These are phyloP conservation scores for Argyrosomus regius DNA, from an alignment of 2,797 vertebrate species.

Conservation along the genomic window DNA sequence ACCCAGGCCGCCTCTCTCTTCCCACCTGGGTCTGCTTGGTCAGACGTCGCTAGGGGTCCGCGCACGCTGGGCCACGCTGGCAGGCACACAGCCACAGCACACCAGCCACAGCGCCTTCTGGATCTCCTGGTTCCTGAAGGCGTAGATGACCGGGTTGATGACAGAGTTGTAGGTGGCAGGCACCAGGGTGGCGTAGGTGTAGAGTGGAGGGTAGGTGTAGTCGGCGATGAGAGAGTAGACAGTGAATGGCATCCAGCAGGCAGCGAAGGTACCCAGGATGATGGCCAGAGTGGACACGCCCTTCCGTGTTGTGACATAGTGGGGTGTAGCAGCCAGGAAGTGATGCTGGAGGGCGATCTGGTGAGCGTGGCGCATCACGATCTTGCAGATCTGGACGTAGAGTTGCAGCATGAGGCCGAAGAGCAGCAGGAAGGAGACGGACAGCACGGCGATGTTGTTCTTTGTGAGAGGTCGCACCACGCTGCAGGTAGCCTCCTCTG, in stretches of 20 bases:
- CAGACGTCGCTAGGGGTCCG: constrained; percentile 97
- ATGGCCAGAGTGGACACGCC: constrained; percentile 97
- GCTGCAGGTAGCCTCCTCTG: constrained; percentile 94
- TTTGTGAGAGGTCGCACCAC: constrained; percentile 97
- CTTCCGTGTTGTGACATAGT: constrained; percentile 98
- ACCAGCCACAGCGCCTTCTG: constrained; percentile 98
- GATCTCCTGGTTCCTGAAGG: constrained; percentile 99
- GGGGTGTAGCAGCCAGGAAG: constrained; percentile 96
- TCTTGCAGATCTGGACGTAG: constrained; percentile 98
- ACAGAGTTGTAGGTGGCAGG: constrained; percentile 99
- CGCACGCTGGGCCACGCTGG: constrained; percentile 91
- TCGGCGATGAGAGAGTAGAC: constrained; percentile 97
- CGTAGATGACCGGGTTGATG: constrained; percentile 99
- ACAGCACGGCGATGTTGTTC: constrained; percentile 95
- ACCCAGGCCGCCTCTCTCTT: constrained; percentile 66
- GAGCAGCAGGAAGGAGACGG: constrained; percentile 96
- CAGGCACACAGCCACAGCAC: constrained; percentile 95
- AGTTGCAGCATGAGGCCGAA: constrained; percentile 99
- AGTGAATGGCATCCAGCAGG: constrained; percentile 99
- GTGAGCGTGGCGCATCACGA: constrained; percentile 97
- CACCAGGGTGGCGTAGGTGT: constrained; percentile 98
- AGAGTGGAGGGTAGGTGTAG: constrained; percentile 97
- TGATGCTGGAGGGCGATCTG: constrained; percentile 99
- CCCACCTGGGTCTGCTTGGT: constrained; percentile 68
- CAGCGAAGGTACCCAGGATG: constrained; percentile 98